A percentile compares a stretch with the other conserved stretches of the same genome.
Conservation (phyloP, 2,797 vertebrate genomes). For the Chiroxiphia lanceolata region DNA sequence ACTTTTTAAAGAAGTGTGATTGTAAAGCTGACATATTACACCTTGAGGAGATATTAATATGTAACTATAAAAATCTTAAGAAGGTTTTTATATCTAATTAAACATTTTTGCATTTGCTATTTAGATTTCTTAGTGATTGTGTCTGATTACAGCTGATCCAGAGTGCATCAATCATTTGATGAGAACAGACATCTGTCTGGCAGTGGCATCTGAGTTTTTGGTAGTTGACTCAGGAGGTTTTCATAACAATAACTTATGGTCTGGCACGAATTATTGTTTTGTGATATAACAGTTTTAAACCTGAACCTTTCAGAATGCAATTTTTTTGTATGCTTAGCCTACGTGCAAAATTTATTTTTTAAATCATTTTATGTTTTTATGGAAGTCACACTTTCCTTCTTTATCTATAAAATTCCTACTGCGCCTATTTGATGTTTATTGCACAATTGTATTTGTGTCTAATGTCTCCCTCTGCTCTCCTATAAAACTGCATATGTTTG, state of each 20-base stretch:
- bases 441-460: slow-evolving; percentile 12
- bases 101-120: not conserved
- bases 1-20: not conserved
- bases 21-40: not conserved
- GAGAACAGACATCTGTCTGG: not conserved
- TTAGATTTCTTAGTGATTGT: not conserved
- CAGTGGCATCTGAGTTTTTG: not conserved
- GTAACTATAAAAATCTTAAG: not conserved
- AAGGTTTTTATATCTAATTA: not conserved
- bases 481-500: slow-evolving; percentile 17
- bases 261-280: not conserved
- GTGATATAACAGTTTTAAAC: not conserved
- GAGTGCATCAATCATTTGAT: not conserved
- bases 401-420: not conserved
- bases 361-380: slow-evolving; percentile 18
- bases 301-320: not conserved
- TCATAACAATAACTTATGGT: not conserved
- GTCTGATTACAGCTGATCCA: not conserved
- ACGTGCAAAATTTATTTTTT: not conserved
- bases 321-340: not conserved
- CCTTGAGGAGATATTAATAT: not conserved
- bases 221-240: not conserved
- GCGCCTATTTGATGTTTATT: slow-evolving; percentile 3
- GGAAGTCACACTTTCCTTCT: not conserved
- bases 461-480: slow-evolving; percentile 42